Evolutionary conservation across 2,888 invertebrate species (phyloP).

Genomic region (Diaperis boleti): DNA sequence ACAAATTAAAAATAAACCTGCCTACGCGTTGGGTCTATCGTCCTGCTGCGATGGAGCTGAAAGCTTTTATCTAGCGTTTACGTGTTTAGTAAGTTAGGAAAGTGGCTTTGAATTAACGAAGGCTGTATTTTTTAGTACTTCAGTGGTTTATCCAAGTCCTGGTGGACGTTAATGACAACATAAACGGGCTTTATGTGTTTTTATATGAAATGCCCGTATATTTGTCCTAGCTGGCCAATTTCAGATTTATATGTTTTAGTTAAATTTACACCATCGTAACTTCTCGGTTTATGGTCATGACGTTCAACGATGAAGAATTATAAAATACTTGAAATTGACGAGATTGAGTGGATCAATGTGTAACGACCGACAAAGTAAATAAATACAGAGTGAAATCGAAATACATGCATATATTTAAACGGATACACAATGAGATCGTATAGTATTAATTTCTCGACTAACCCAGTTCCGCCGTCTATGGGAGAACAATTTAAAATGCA

Average conservation of each 20-base stretch:
- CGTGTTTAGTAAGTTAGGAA: constrained; percentile 53
- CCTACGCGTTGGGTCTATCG: constrained; percentile 32
- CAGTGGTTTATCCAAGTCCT: constrained; percentile 53
- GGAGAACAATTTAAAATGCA: no score
- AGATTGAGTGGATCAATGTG: constrained; percentile 11
- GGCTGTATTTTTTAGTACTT: constrained; percentile 55
- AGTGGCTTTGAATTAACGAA: constrained; percentile 48
- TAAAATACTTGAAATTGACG: constrained; percentile 6
- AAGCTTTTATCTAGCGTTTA: constrained; percentile 45
- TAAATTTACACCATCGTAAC: constrained; percentile 38
- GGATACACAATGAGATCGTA: no score
- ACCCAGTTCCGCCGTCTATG: no score
- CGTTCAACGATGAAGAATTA: constrained; percentile 17
- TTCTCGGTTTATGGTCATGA: constrained; percentile 25
- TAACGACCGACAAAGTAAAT: no score
- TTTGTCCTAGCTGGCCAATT: constrained; percentile 50
- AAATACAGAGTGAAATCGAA: no score
- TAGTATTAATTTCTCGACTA: no score
- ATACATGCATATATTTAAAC: no score
- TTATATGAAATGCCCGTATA: constrained; percentile 51
- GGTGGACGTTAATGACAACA: constrained; percentile 54
- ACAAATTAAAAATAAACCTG: constrained; percentile 31
- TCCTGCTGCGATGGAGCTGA: constrained; percentile 33
- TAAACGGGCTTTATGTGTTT: constrained; percentile 55
- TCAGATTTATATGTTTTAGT: constrained; percentile 44